phyloP scores from a whole-genome alignment of 2,113 vertebrate species.

The Syngnathus scovelli region DNA sequence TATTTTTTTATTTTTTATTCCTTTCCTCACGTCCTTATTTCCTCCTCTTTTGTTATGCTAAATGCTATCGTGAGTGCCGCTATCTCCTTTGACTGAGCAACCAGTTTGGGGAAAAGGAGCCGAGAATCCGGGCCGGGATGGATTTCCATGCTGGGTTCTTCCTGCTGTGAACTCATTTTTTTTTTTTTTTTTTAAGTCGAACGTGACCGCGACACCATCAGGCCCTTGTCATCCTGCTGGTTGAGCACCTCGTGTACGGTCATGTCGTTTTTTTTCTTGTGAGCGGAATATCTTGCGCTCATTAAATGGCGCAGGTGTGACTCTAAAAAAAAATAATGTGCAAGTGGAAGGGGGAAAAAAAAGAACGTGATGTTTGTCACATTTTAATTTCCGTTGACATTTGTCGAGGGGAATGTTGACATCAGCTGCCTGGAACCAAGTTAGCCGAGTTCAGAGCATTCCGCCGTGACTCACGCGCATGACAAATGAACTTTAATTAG shows the following conservation, averaged over 20 bases:
- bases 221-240: conserved; percentile 14
- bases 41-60: conserved; percentile 42
- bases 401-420: conserved; percentile 26
- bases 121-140: conserved; percentile 18
- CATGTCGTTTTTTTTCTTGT: background rate
- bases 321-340: background rate
- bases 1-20: background rate
- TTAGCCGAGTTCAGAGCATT: conserved; percentile 43
- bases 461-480: conserved; percentile 44
- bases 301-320: background rate
- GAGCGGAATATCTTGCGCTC: background rate
- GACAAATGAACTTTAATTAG: conserved; percentile 49
- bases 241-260: background rate
- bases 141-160: conserved; percentile 10
- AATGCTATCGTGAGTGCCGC: conserved; percentile 9
- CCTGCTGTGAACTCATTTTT: background rate
- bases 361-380: background rate
- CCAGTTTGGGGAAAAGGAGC: conserved; percentile 4
- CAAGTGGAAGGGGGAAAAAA: background rate
- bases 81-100: conserved; percentile 14
- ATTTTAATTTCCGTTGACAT: conserved; percentile 35
- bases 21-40: conserved; percentile 9
- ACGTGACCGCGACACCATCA: conserved; percentile 19
- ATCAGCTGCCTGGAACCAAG: conserved; percentile 35
- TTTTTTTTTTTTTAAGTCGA: background rate